Conservation (phyloP, 1,140 invertebrate genomes). For the Sycophaga agraensis region DNA sequence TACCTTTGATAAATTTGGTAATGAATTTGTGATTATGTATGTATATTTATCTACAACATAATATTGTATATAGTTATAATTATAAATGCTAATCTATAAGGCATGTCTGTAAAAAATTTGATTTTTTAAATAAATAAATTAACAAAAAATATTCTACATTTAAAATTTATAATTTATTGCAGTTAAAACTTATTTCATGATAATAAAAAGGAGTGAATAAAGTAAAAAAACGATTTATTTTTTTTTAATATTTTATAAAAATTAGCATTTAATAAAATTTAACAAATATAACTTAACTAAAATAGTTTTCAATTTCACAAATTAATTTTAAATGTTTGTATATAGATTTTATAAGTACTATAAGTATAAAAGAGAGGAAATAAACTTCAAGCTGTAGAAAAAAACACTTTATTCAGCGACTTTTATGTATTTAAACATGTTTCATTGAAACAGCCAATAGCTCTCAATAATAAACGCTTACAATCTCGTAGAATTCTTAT, state of each 20-base stretch:
- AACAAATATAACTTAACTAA: constrained; percentile 28
- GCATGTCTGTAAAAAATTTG: constrained; percentile 1
- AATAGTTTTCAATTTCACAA: constrained; percentile 25
- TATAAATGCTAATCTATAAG: constrained; percentile 1
- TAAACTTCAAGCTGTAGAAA: constrained; percentile 31
- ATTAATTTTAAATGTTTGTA: constrained; percentile 10
- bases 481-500: constrained; percentile 26
- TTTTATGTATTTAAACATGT: constrained; percentile 25
- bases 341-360: constrained; percentile 18
- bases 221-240: constrained; percentile 15
- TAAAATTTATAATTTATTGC: no score
- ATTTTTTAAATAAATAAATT: constrained; percentile 31
- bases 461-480: constrained; percentile 18
- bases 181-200: neutral
- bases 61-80: constrained; percentile 26
- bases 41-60: constrained; percentile 4
- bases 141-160: no score
- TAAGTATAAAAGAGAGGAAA: constrained; percentile 40
- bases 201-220: constrained; percentile 2
- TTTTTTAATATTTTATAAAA: constrained; percentile 22
- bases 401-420: constrained; percentile 30
- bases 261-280: constrained; percentile 26
- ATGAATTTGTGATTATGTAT: constrained; percentile 2
- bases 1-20: neutral
- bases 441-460: constrained; percentile 7